A percentile compares a stretch with the other conserved stretches of the same genome.
These are phyloP conservation scores for Bolinopsis microptera DNA, from an alignment of 37 sponge, comb jelly and placozoan genomes.

Conservation along the genomic window DNA sequence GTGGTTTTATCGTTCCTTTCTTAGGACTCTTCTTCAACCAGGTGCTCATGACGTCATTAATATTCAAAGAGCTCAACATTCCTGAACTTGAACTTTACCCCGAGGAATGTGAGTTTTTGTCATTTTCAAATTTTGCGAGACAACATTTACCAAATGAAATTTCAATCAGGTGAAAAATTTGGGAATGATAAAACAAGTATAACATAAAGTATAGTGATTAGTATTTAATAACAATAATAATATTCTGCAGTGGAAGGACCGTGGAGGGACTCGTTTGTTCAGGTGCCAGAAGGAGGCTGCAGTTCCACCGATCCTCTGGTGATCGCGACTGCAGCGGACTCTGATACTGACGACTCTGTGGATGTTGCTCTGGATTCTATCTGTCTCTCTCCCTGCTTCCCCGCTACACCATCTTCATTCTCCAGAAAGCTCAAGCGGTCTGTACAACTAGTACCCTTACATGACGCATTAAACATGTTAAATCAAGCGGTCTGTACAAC, in stretches of 20 bases:
- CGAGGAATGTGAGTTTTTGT: constrained; percentile 53
- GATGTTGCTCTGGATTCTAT: constrained; percentile 51
- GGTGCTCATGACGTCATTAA: constrained; percentile 64
- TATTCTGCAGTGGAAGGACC: constrained; percentile 45
- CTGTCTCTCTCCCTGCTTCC: constrained; percentile 60
- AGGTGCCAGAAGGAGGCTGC: neutral
- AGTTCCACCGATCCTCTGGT: neutral
- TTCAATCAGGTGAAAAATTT: neutral
- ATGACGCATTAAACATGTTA: neutral
- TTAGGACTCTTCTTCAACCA: constrained; percentile 61
- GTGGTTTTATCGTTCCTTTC: constrained; percentile 48
- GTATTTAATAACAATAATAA: neutral
- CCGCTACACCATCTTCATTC: constrained; percentile 14
- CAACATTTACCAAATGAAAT: neutral
- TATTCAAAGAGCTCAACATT: constrained; percentile 59
- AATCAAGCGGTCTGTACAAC: too few species aligned
- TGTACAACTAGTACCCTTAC: too few species aligned
- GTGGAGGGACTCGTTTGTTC: neutral
- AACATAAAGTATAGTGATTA: neutral
- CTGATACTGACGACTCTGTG: neutral
- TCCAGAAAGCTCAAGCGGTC: constrained; percentile 22
- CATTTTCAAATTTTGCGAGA: neutral
- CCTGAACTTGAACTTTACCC: constrained; percentile 46
- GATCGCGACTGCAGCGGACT: neutral
- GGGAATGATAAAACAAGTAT: too few species aligned